phyloP scores from a whole-genome alignment of 2,113 vertebrate genomes.

The Tetrax tetrax region DNA sequence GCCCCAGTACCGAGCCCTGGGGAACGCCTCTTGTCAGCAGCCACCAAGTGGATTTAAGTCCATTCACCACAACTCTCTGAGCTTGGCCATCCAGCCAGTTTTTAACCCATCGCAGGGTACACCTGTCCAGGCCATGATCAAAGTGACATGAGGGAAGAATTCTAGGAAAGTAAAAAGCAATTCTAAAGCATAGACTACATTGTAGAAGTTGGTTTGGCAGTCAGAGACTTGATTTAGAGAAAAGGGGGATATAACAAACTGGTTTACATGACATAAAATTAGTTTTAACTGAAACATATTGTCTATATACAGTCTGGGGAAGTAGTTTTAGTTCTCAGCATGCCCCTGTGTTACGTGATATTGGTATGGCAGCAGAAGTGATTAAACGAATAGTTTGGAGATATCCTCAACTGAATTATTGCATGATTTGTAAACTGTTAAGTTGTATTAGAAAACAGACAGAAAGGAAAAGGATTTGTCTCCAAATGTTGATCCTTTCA shows the following conservation, averaged over 20 bases:
- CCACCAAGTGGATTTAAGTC: too few relatives aligned
- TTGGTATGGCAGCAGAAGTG: not conserved
- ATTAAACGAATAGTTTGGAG: not conserved
- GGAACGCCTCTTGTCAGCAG: too few relatives aligned
- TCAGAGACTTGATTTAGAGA: not conserved
- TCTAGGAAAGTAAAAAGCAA: not conserved
- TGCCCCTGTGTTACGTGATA: not conserved
- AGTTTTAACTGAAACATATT: not conserved
- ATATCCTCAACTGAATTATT: not conserved
- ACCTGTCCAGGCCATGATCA: not conserved
- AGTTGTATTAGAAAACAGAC: not conserved
- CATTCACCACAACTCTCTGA: too few relatives aligned
- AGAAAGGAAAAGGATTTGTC: not conserved
- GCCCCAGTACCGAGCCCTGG: too few relatives aligned
- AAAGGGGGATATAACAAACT: not conserved
- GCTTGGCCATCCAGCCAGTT: too few relatives aligned
- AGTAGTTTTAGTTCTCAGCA: not conserved
- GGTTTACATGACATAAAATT: not conserved
- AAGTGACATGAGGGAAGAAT: not conserved
- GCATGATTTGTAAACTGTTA: accelerated
- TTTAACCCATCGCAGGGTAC: too few relatives aligned
- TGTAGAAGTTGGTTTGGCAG: not conserved
- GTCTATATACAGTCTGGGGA: not conserved
- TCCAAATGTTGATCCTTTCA: not conserved
- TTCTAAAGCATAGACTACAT: not conserved